Conservation (phyloP, 2,113 vertebrate species). For the Pedetes capensis region DNA sequence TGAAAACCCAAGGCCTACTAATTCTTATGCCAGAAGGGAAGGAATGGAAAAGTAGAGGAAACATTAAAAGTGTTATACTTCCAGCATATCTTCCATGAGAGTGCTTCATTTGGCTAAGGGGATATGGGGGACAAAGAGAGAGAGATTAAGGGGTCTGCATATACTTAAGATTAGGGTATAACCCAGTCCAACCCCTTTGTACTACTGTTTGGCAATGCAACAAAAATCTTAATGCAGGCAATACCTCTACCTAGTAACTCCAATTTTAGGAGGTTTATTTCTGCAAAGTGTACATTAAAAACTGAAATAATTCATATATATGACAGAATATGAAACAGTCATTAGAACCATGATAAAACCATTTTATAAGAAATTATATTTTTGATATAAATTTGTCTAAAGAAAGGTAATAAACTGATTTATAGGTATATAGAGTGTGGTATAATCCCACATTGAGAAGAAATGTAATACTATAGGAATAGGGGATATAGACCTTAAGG, state of each 20-base stretch:
- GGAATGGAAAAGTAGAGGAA: background rate
- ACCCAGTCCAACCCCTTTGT: background rate
- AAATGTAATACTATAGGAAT: background rate
- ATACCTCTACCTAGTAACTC: background rate
- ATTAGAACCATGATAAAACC: background rate
- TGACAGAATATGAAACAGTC: background rate
- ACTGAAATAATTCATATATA: background rate
- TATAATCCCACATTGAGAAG: background rate
- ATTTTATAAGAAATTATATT: background rate
- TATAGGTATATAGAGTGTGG: background rate
- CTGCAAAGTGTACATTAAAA: background rate
- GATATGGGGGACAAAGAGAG: background rate
- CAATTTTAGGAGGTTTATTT: background rate
- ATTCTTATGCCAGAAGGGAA: constrained; percentile 51
- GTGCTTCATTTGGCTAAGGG: background rate
- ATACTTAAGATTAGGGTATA: background rate
- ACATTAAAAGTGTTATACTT: constrained; percentile 30
- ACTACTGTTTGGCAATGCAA: background rate
- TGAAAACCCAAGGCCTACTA: constrained; percentile 73
- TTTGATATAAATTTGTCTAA: background rate
- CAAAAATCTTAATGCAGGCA: background rate
- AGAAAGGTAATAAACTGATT: background rate
- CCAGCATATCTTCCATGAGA: constrained; percentile 16
- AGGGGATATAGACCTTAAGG: background rate
- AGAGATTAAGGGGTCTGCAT: background rate